phyloP scores from a whole-genome alignment of 2,113 vertebrate genomes.

The Callopanchax toddi region DNA sequence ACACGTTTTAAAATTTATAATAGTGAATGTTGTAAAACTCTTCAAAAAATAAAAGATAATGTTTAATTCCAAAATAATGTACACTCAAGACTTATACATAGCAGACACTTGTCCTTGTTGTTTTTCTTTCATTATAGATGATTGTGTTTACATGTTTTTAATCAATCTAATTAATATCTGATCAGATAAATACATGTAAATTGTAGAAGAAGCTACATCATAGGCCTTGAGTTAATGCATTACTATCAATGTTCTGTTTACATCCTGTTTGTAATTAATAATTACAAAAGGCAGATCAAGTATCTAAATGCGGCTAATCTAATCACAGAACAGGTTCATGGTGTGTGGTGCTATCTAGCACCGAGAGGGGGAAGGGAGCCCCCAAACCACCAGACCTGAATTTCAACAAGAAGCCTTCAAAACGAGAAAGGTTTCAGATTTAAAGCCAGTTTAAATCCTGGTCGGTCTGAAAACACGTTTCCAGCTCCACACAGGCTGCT shows the following conservation, averaged over 20 bases:
- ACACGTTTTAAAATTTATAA: no score
- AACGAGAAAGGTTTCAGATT: no score
- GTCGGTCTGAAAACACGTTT: not conserved
- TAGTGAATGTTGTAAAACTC: no score
- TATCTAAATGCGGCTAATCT: not conserved
- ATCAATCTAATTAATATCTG: no score
- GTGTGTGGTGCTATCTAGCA: not conserved
- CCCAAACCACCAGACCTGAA: not conserved
- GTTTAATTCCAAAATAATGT: not conserved
- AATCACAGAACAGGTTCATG: not conserved
- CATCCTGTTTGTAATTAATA: no score
- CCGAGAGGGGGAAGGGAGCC: slow-evolving; percentile 17
- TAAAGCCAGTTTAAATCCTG: not conserved
- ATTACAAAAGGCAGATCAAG: not conserved
- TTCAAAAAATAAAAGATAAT: not conserved
- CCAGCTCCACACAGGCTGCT: not conserved
- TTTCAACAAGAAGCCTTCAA: not conserved
- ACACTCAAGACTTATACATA: no score
- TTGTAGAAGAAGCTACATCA: not conserved
- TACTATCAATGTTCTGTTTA: not conserved
- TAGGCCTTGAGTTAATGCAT: not conserved
- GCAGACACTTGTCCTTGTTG: not conserved
- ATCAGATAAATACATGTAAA: not conserved
- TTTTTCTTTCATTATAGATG: not conserved
- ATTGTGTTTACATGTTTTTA: no score